These are phyloP conservation scores for Morpho deidamia DNA, from an alignment of 2,888 invertebrate genomes.

Conservation along the genomic window DNA sequence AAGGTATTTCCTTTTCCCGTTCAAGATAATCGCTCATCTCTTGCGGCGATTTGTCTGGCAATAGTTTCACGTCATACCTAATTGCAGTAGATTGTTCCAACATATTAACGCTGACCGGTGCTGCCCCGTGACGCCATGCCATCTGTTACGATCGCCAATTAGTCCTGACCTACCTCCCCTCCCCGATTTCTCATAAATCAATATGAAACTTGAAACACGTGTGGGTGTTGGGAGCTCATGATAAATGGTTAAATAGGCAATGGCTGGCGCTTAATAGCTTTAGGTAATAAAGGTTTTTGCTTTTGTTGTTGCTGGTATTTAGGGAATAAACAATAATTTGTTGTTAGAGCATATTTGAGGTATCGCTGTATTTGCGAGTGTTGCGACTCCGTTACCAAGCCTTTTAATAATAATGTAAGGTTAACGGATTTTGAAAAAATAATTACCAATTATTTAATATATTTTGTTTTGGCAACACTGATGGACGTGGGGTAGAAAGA, in stretches of 20 bases:
- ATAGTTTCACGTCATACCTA: slow-evolving; percentile 54
- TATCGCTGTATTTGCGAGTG: too few relatives aligned
- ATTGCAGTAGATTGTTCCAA: slow-evolving; percentile 51
- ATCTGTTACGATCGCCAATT: slow-evolving; percentile 30
- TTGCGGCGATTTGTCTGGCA: slow-evolving; percentile 16
- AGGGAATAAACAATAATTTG: too few relatives aligned
- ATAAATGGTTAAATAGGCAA: slow-evolving; percentile 12
- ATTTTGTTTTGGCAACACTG: too few relatives aligned
- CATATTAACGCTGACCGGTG: slow-evolving; percentile 45
- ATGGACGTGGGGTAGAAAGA: too few relatives aligned
- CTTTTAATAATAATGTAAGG: too few relatives aligned
- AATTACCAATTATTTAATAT: too few relatives aligned
- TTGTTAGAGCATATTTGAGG: too few relatives aligned
- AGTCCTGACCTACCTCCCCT: slow-evolving; percentile 30
- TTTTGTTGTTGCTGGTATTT: not conserved
- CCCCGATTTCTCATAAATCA: slow-evolving; percentile 21
- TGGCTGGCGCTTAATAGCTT: slow-evolving; percentile 7
- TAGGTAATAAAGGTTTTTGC: not conserved
- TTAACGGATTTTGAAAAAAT: too few relatives aligned
- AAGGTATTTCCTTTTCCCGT: not conserved
- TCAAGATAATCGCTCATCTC: slow-evolving; percentile 9
- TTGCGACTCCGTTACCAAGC: too few relatives aligned
- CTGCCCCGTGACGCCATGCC: slow-evolving; percentile 39
- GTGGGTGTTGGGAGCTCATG: slow-evolving; percentile 13
- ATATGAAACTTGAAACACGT: slow-evolving; percentile 14